Conservation (phyloP, 1,140 invertebrate genomes). For the Uloborus diversus region DNA sequence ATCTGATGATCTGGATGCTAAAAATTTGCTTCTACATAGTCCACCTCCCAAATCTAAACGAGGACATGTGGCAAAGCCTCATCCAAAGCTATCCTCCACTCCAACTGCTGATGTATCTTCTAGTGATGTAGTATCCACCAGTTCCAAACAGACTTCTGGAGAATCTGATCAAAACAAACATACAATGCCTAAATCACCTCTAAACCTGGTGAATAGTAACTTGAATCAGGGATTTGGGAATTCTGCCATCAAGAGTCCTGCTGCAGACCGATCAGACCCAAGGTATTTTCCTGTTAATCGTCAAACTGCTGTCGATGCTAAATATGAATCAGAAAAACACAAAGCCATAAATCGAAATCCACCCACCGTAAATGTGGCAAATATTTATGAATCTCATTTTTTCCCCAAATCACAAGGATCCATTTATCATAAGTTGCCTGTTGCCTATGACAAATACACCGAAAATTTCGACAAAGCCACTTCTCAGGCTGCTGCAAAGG, state of each 20-base stretch:
- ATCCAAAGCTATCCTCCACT: constrained; percentile 12
- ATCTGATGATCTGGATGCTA: constrained; percentile 24
- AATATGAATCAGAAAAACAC: constrained; percentile 39
- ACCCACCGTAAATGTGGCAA: background rate
- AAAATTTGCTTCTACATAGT: constrained; percentile 53
- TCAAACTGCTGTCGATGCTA: constrained; percentile 46
- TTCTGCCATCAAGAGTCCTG: background rate
- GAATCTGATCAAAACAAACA: constrained; percentile 4
- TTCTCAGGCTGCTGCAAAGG: background rate
- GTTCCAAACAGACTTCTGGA: background rate
- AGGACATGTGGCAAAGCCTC: constrained; percentile 21
- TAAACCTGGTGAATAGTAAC: constrained; percentile 6
- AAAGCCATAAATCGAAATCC: constrained; percentile 22
- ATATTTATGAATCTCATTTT: constrained; percentile 33
- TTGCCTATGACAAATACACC: constrained; percentile 28
- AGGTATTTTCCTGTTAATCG: constrained; percentile 48
- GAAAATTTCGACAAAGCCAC: constrained; percentile 22
- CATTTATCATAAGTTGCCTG: constrained; percentile 26
- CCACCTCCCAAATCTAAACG: constrained; percentile 55
- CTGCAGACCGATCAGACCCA: constrained; percentile 35
- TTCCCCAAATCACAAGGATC: constrained; percentile 8
- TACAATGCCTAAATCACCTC: background rate
- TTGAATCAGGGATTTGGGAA: constrained; percentile 1
- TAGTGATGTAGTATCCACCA: background rate
- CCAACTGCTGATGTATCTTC: background rate